Evolutionary conservation across 2,113 vertebrate genomes (phyloP).

Genomic region (Felis chaus): DNA sequence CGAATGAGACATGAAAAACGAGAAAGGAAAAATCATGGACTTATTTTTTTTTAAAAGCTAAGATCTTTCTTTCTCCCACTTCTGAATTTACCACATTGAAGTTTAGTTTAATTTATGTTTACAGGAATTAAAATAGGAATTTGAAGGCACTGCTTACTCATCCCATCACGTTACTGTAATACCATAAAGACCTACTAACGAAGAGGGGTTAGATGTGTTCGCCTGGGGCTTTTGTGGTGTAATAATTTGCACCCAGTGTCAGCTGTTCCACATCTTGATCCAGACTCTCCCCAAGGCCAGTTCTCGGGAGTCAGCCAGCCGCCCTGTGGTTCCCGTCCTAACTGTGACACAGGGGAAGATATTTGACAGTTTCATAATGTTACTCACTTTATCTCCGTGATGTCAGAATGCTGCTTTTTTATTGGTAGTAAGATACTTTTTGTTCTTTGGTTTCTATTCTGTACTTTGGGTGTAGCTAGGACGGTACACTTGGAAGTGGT

Average conservation of each 20-base stretch:
- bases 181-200: background rate
- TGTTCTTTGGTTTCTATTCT: background rate
- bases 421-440: background rate
- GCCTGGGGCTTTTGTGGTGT: background rate
- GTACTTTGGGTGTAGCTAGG: background rate
- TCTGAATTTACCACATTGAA: background rate
- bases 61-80: background rate
- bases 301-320: background rate
- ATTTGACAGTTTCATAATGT: background rate
- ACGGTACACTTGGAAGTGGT: background rate
- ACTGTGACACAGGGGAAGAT: background rate
- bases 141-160: background rate
- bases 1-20: background rate
- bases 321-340: background rate
- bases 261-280: rapidly evolving
- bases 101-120: background rate
- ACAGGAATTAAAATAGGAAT: background rate
- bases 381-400: background rate
- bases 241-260: rapidly evolving
- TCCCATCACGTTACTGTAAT: background rate
- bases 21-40: background rate
- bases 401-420: too few species aligned
- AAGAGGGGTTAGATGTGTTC: background rate
- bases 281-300: too few species aligned
- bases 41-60: background rate